Conservation (phyloP, 2,113 vertebrate genomes). For the Elephantulus edwardii region DNA sequence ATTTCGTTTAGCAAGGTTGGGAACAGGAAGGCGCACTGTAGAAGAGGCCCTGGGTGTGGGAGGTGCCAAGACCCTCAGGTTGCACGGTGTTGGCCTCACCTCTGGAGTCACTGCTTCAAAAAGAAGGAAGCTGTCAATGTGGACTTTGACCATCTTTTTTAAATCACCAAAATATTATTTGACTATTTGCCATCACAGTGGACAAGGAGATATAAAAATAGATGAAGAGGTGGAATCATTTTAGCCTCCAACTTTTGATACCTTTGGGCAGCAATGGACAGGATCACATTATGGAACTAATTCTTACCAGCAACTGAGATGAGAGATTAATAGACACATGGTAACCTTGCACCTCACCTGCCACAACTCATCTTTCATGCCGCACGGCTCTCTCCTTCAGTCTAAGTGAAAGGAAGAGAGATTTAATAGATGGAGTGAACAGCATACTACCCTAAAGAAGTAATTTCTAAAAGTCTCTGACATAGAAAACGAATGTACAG, state of each 20-base stretch:
- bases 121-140: background rate
- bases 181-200: background rate
- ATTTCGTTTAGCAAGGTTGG: background rate
- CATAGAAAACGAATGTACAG: too few species aligned
- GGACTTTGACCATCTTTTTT: background rate
- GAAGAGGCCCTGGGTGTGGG: background rate
- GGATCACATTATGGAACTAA: background rate
- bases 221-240: background rate
- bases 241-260: background rate
- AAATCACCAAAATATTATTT: background rate
- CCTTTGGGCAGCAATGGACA: background rate
- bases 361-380: too few species aligned
- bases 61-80: background rate
- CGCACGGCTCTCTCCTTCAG: too few species aligned
- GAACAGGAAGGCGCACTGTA: background rate
- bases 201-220: background rate
- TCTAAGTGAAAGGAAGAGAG: too few species aligned
- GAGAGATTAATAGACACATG: too few species aligned
- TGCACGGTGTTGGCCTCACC: background rate
- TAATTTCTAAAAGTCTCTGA: too few species aligned
- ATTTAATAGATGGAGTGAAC: too few species aligned
- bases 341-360: too few species aligned
- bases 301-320: background rate
- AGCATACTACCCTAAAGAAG: too few species aligned
- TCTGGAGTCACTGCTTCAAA: background rate